A percentile compares a stretch with the other conserved stretches of the same genome.
These are phyloP conservation scores for Mythimna albipuncta DNA, from an alignment of 2,888 invertebrate species.

Conservation along the genomic window DNA sequence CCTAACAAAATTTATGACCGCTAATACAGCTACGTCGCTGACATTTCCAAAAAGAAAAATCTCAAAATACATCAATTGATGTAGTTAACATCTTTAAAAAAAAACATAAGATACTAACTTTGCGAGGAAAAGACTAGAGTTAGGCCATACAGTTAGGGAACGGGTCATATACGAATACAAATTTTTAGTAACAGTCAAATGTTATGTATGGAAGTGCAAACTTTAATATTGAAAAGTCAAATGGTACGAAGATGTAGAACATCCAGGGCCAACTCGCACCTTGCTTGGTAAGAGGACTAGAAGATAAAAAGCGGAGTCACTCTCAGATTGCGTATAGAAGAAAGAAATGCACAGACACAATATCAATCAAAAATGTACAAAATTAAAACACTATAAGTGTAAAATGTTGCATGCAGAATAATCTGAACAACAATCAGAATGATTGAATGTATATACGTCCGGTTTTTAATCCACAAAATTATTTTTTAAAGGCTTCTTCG, in stretches of 20 bases:
- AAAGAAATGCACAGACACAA: too few species aligned
- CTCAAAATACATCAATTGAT: slow-evolving; percentile 12
- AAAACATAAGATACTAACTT: slow-evolving; percentile 13
- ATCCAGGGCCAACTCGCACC: not conserved
- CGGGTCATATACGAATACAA: slow-evolving; percentile 6
- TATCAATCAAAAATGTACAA: too few species aligned
- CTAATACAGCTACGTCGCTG: slow-evolving; percentile 5
- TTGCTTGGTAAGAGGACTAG: not conserved
- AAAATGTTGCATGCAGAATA: too few species aligned
- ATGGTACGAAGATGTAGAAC: not conserved
- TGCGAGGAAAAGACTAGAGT: slow-evolving; percentile 44
- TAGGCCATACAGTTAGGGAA: slow-evolving; percentile 25
- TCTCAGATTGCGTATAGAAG: too few species aligned
- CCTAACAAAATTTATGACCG: slow-evolving; percentile 23
- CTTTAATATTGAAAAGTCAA: not conserved
- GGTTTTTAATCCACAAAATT: too few species aligned
- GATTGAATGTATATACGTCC: too few species aligned
- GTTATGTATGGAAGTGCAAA: not conserved
- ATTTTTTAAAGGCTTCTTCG: too few species aligned
- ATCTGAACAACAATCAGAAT: too few species aligned
- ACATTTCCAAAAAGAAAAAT: slow-evolving; percentile 15
- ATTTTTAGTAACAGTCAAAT: not conserved
- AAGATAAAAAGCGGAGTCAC: too few species aligned
- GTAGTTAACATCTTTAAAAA: slow-evolving; percentile 23
- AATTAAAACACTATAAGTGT: too few species aligned